These are phyloP conservation scores for Merodon equestris DNA, from an alignment of 2,888 invertebrate species.

Conservation along the genomic window DNA sequence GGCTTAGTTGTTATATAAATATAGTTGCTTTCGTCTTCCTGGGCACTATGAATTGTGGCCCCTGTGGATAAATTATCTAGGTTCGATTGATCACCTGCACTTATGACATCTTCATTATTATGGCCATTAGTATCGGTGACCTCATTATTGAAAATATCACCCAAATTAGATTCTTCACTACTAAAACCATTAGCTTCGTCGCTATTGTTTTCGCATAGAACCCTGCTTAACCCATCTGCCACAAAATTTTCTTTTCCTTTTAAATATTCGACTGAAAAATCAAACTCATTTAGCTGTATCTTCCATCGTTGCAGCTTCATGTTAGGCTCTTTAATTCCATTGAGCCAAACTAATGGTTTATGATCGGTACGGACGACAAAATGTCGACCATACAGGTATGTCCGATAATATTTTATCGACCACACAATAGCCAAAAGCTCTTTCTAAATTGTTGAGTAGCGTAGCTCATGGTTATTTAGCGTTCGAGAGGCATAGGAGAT, in stretches of 20 bases:
- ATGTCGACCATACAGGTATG: too few relatives aligned
- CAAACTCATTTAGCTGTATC: conserved; percentile 72
- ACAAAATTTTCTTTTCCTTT: conserved; percentile 5
- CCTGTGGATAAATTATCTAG: conserved; percentile 1
- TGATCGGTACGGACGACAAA: conserved; percentile 76
- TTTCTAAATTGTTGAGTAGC: too few relatives aligned
- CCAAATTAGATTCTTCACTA: background rate
- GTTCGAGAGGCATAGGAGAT: too few relatives aligned
- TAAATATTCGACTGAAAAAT: conserved; percentile 69
- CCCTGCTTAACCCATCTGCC: conserved; percentile 17
- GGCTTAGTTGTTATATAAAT: conserved; percentile 52
- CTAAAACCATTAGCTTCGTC: conserved; percentile 5
- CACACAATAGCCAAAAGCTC: too few relatives aligned
- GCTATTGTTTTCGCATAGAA: background rate
- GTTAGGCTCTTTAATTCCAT: conserved; percentile 75
- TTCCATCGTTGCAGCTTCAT: conserved; percentile 75
- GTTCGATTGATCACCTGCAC: background rate
- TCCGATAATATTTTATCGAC: too few relatives aligned
- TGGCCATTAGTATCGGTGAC: too few relatives aligned
- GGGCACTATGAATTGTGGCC: conserved; percentile 9
- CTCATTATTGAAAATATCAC: background rate
- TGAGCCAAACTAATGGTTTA: conserved; percentile 74
- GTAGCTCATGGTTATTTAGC: too few relatives aligned
- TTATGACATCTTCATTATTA: conserved; percentile 1
- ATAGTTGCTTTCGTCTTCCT: background rate